Evolutionary conservation across 2,888 invertebrate species (phyloP), one percentile per base, ranked within the genome.

Genomic region (Opisthograptis luteolata): DNA sequence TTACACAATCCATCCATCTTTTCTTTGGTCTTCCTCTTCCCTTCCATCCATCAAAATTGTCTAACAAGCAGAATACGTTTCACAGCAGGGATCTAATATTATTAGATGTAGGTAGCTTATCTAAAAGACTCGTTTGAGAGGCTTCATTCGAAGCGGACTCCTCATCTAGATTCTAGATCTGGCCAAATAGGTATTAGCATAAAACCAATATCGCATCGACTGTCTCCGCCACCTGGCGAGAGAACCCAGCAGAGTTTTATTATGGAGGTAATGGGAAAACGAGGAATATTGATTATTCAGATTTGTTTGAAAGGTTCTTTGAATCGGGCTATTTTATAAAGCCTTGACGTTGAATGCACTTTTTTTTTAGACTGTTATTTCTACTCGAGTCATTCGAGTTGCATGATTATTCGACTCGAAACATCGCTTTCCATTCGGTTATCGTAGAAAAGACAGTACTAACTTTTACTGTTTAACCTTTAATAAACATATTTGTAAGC

Each of bases 171-270:
- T 25, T 39, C 55, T 51, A 43, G 62, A 42, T 55, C 63, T 56
- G 62, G 77, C 77, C 81, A 81, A 80, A 81, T 78, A 78, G 60
- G 60, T 51, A 86, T 88, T 88, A 84, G 78, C 87, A 87, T 88
- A 87, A 87, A 88, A 76, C 78, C 82, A 87, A 88, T 87, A 88
- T 83, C 76, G 70, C 50, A 44, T 56, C 62, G 17, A 45, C 68
- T 67, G 64, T 66, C 64, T 54, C 54, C 40, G 61, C 49, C 68
- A 83, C 81, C 84, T 84, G 81, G 66, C 69, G 62, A 66, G 64
- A 64, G 60, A 64, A 73, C 71, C 75, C 70, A 70, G 69, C 69
- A 71, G 70, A 74, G n/a, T n/a, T n/a, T n/a, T n/a, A 75, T 66
- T 66, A 67, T 59, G 51, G 57, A 17, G 45, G 37, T 41, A 43